These are phyloP conservation scores for Aspidoscelis tigris DNA, from an alignment of 2,113 vertebrate species.

Conservation along the genomic window DNA sequence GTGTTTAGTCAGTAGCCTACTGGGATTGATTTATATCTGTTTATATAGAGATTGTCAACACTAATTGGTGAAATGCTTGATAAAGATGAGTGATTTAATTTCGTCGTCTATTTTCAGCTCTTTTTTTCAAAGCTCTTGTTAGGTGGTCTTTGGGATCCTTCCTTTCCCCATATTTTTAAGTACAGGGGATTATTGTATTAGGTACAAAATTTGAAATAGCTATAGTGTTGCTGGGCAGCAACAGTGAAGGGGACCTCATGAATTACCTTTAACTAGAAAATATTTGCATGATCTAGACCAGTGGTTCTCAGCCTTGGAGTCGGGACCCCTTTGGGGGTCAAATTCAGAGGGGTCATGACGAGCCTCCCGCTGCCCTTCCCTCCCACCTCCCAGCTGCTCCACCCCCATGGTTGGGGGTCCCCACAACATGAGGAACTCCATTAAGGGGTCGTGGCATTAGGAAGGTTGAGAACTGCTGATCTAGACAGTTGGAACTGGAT, in stretches of 20 bases:
- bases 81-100: not conserved
- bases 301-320: no score
- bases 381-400: no score
- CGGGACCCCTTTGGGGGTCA: no score
- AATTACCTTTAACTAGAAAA: not conserved
- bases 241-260: not conserved
- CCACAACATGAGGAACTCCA: no score
- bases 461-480: no score
- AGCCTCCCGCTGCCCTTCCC: no score
- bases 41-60: slow-evolving; percentile 1
- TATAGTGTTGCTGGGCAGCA: not conserved
- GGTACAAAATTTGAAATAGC: not conserved
- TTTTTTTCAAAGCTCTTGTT: not conserved
- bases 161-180: not conserved
- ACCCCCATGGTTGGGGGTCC: no score
- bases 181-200: not conserved
- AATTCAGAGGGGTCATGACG: no score
- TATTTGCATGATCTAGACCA: no score
- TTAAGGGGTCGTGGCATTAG: no score
- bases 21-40: slow-evolving; percentile 13
- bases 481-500: no score
- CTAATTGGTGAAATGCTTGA: not conserved
- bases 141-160: not conserved
- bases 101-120: not conserved
- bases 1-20: not conserved